Percentiles rank a stretch among this genome's conserved stretches.
phyloP scores from a whole-genome alignment of 2,888 invertebrate species.

The Aphelenchoides bicaudatus region DNA sequence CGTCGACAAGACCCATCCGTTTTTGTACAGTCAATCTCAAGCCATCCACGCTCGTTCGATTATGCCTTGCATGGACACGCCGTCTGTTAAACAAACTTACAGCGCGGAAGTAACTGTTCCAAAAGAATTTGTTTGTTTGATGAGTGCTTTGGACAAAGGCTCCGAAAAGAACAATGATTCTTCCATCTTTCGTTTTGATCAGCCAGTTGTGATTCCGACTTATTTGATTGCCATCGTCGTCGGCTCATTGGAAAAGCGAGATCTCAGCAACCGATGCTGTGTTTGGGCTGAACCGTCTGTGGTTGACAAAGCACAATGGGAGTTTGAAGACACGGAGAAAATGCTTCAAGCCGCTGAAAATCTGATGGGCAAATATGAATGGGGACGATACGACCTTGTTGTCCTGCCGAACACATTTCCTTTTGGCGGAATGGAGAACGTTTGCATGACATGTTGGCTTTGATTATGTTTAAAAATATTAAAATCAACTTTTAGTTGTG shows the following conservation, averaged over 20 bases:
- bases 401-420: constrained; percentile 90
- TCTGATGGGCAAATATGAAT: constrained; percentile 53
- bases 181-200: constrained; percentile 44
- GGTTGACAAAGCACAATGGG: constrained; percentile 78
- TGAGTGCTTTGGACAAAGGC: constrained; percentile 71
- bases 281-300: constrained; percentile 86
- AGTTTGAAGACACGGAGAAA: constrained; percentile 77
- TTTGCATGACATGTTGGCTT: constrained; percentile 88
- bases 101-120: constrained; percentile 72
- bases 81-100: constrained; percentile 81
- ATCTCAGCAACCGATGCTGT: constrained; percentile 65
- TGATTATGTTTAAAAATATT: no score
- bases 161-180: constrained; percentile 15
- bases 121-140: constrained; percentile 74
- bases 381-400: constrained; percentile 72
- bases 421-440: constrained; percentile 95
- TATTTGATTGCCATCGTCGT: constrained; percentile 85
- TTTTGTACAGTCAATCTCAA: constrained; percentile 67
- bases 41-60: constrained; percentile 66
- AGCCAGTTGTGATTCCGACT: constrained; percentile 75
- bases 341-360: constrained; percentile 78
- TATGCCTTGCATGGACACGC: constrained; percentile 90
- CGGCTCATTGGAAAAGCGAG: constrained; percentile 71
- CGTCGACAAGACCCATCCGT: constrained; percentile 79
- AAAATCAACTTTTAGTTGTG: no score